A percentile compares a stretch with the other conserved stretches of the same genome.
These are phyloP conservation scores for Coreius guichenoti DNA, from an alignment of 2,797 vertebrate species.

Conservation along the genomic window DNA sequence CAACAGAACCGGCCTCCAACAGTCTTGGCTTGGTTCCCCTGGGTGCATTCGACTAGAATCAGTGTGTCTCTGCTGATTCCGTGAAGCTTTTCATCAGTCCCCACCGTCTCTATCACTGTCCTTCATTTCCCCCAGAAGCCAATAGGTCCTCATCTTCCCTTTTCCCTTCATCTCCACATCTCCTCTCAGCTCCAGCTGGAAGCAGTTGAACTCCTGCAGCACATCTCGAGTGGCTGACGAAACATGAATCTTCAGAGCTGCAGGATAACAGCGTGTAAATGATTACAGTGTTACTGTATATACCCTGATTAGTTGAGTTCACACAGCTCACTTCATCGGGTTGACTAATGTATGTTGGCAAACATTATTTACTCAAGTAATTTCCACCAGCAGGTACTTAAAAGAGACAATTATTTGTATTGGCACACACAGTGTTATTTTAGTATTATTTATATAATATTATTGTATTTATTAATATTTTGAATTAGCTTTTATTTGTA, in stretches of 20 bases:
- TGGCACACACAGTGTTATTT: background rate
- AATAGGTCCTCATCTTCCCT: constrained; percentile 90
- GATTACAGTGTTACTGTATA: constrained; percentile 1
- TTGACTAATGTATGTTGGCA: constrained; percentile 1
- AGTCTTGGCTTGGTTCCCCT: constrained; percentile 10
- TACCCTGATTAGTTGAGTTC: background rate
- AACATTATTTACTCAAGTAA: background rate
- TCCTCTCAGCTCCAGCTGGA: constrained; percentile 88
- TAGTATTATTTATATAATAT: background rate
- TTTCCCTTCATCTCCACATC: constrained; percentile 93
- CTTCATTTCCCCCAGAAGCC: constrained; percentile 85
- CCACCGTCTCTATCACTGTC: constrained; percentile 68
- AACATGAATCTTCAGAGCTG: constrained; percentile 91
- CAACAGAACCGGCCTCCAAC: background rate
- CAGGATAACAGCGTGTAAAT: constrained; percentile 7
- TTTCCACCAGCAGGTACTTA: background rate
- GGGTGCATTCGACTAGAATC: background rate
- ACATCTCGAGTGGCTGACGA: constrained; percentile 84
- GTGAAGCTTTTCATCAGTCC: background rate
- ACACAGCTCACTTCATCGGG: background rate
- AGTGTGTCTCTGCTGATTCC: constrained; percentile 6
- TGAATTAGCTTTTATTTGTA: background rate
- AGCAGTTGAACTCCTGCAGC: constrained; percentile 87
- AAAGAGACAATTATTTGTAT: background rate
- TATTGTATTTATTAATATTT: background rate